A percentile compares a stretch with the other conserved stretches of the same genome.
Evolutionary conservation across 2,113 vertebrate genomes (phyloP).

Genomic region (Phalacrocorax aristotelis): DNA sequence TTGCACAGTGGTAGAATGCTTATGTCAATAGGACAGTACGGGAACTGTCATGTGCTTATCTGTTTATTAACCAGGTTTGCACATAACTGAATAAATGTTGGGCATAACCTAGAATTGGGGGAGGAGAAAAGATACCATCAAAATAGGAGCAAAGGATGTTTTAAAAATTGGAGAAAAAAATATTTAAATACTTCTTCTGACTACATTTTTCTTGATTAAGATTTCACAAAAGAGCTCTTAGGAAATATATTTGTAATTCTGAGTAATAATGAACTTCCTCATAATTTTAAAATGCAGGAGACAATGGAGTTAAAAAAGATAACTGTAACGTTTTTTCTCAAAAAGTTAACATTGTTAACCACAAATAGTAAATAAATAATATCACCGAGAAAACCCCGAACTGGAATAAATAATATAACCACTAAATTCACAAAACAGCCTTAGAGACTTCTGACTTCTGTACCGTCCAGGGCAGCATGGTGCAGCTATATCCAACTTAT

Average conservation of each 20-base stretch:
- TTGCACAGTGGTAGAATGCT: background rate
- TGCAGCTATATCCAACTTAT: background rate
- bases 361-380: background rate
- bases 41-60: background rate
- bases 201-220: background rate
- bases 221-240: background rate
- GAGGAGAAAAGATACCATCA: background rate
- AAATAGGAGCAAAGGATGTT: background rate
- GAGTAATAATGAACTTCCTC: background rate
- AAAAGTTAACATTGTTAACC: background rate
- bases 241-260: background rate
- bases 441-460: background rate
- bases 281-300: background rate
- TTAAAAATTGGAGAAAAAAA: background rate
- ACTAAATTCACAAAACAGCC: background rate
- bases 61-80: background rate
- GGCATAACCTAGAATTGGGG: background rate
- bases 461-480: background rate
- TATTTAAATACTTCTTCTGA: background rate
- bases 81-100: background rate
- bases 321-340: background rate
- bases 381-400: background rate
- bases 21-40: background rate
- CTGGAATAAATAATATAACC: background rate
- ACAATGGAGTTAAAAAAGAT: background rate